phyloP scores from a whole-genome alignment of 2,888 invertebrate species.

The Agrenia bidenticulata region DNA sequence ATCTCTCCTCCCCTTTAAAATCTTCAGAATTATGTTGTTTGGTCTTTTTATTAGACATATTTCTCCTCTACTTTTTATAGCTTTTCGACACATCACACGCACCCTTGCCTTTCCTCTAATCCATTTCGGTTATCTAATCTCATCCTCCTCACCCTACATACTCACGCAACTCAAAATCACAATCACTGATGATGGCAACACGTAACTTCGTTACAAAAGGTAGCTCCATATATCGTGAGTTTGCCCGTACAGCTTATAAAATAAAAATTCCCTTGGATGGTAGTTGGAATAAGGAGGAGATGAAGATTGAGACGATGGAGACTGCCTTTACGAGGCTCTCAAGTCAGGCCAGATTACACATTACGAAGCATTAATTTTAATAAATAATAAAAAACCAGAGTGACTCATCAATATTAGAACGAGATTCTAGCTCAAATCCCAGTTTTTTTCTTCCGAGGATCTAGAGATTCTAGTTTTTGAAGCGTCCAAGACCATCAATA shows the following conservation, averaged over 20 bases:
- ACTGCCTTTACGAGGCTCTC: conserved; percentile 15
- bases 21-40: conserved; percentile 19
- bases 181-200: too few relatives aligned
- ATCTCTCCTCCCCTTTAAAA: conserved; percentile 11
- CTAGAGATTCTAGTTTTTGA: too few relatives aligned
- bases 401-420: conserved; percentile 43
- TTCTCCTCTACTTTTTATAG: conserved; percentile 15
- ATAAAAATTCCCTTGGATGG: too few relatives aligned
- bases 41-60: conserved; percentile 17
- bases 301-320: too few relatives aligned
- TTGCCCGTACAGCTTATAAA: too few relatives aligned
- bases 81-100: conserved; percentile 18
- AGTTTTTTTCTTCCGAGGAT: too few relatives aligned
- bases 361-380: conserved; percentile 39
- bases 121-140: conserved; percentile 19
- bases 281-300: too few relatives aligned
- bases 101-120: conserved; percentile 13
- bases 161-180: too few relatives aligned
- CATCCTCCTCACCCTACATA: neutral
- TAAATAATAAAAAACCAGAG: conserved; percentile 30
- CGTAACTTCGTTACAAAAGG: too few relatives aligned
- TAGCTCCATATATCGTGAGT: too few relatives aligned
- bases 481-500: too few relatives aligned
- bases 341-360: conserved; percentile 29
- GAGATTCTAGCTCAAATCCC: neutral